phyloP scores from a whole-genome alignment of 2,797 vertebrate species.

The Rhynchonycteris naso region DNA sequence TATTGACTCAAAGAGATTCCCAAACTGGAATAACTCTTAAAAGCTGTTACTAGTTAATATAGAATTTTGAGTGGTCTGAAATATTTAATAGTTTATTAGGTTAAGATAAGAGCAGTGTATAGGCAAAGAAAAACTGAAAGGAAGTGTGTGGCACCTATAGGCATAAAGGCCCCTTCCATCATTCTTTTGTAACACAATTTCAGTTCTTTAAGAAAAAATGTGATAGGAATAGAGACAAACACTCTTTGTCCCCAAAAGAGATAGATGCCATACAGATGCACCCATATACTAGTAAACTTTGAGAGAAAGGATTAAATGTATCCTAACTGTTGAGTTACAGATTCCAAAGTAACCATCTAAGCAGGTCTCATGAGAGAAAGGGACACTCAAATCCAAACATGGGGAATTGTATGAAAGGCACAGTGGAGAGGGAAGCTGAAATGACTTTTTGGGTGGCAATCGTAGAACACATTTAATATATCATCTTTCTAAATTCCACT shows the following conservation, averaged over 20 bases:
- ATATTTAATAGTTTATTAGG: background rate
- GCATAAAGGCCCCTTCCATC: background rate
- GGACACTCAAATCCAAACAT: background rate
- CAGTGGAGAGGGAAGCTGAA: background rate
- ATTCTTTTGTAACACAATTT: background rate
- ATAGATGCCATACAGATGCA: background rate
- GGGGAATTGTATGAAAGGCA: background rate
- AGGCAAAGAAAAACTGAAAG: background rate
- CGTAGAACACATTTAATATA: background rate
- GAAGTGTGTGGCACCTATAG: background rate
- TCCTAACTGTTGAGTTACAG: background rate
- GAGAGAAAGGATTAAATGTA: background rate
- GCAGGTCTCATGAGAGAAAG: background rate
- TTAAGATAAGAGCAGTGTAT: background rate
- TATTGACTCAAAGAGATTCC: background rate
- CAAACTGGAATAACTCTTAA: background rate
- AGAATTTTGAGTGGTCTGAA: background rate
- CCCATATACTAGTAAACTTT: background rate
- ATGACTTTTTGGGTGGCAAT: background rate
- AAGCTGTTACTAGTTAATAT: background rate
- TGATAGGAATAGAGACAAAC: background rate
- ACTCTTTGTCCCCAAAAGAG: background rate
- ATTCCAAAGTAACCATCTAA: background rate
- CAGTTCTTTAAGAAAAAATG: background rate
- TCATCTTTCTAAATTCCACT: background rate